Conservation (phyloP, 1,140 invertebrate genomes). For the Andrena cerasifolii region DNA sequence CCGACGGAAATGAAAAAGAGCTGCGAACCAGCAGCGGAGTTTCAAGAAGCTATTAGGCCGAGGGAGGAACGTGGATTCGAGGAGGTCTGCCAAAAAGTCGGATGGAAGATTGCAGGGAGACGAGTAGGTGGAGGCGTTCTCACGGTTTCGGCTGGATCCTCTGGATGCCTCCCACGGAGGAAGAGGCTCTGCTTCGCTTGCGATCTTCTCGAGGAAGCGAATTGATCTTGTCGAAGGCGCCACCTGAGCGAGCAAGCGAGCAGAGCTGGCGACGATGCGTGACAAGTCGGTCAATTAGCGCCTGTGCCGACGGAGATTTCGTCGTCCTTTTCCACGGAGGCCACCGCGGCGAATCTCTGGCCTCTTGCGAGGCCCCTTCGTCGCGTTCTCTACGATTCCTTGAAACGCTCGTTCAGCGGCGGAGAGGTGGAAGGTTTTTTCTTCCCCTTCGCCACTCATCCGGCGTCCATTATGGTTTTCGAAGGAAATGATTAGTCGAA, state of each 20-base stretch:
- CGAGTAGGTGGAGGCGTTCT: background rate
- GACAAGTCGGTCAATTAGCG: constrained; percentile 37
- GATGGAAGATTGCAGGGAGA: constrained; percentile 13
- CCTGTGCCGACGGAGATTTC: background rate
- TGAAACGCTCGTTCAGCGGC: constrained; percentile 4
- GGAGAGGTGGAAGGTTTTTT: constrained; percentile 1
- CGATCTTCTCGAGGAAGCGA: background rate
- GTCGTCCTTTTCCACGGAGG: constrained; percentile 15
- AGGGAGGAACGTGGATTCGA: background rate
- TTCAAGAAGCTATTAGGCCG: constrained; percentile 37
- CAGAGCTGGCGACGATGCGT: constrained; percentile 20
- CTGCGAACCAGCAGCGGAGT: background rate
- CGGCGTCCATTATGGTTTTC: constrained; percentile 29
- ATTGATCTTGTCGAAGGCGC: background rate
- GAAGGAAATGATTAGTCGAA: constrained; percentile 39
- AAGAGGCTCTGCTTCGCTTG: background rate
- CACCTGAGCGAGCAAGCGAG: background rate
- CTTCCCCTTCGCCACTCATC: constrained; percentile 1
- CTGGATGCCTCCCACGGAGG: background rate
- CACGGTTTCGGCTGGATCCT: constrained; percentile 21
- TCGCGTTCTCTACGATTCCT: constrained; percentile 22
- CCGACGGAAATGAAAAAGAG: background rate
- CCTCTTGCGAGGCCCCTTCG: background rate
- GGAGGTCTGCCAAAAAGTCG: constrained; percentile 11
- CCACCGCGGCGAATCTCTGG: constrained; percentile 18